Percentiles rank a stretch among this genome's conserved stretches.
Conservation (phyloP, 35 echinoderm and acorn worm species). For the Heliocidaris tuberculata region DNA sequence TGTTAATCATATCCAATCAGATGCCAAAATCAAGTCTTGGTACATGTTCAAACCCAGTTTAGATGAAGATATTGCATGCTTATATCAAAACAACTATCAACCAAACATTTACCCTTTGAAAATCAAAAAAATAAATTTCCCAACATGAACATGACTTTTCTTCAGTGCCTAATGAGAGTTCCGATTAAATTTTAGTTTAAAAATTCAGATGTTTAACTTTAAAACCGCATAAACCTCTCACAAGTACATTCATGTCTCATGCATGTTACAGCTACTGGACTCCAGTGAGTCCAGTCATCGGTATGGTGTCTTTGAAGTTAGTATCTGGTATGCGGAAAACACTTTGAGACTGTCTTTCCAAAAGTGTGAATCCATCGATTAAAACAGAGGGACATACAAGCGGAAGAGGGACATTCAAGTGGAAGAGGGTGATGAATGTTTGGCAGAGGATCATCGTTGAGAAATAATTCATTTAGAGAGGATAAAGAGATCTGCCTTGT, state of each 20-base stretch:
- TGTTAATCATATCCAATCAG: too few relatives aligned
- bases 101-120: too few relatives aligned
- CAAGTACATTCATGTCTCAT: neutral
- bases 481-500: constrained; percentile 33
- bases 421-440: constrained; percentile 3
- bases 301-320: neutral
- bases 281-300: neutral
- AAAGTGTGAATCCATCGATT: constrained; percentile 44
- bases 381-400: neutral
- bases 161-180: too few relatives aligned
- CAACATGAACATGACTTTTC: too few relatives aligned
- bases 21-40: too few relatives aligned
- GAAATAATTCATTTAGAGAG: constrained; percentile 44
- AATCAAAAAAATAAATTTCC: too few relatives aligned
- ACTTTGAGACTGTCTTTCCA: neutral
- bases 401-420: neutral
- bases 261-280: neutral
- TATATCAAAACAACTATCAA: too few relatives aligned
- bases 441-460: neutral
- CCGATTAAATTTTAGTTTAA: too few relatives aligned
- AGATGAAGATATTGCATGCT: too few relatives aligned
- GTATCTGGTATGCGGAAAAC: neutral
- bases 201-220: neutral
- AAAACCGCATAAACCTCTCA: neutral
- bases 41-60: too few relatives aligned